Base-by-base conservation (phyloP, 2,888 invertebrate genomes). In the Bugulina stolonifera region DNA sequence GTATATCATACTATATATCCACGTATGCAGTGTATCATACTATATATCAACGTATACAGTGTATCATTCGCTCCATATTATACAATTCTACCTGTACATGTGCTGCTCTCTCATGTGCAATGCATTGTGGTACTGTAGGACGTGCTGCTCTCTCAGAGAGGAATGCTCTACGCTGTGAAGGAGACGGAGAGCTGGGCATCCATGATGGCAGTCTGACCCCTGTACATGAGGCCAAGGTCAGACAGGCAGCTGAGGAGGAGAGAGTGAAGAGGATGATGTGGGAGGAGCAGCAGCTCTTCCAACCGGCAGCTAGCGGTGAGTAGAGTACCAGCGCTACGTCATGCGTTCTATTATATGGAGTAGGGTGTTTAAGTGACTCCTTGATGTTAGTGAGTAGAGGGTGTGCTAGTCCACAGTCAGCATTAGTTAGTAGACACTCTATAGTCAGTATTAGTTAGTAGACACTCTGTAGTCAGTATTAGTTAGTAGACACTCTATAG, bases 161-260 rank as follows among this genome's bases (percentile, higher is more conserved):
- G n/a, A 64, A 64, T 32, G 32, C 64, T 1, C 18, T 64, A 32
- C 5, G 29, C 10, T 14, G 10, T 64, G 32, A 32, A 27, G 64
- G 18, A 3, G 64, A 34, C 18, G 25, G 27, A 32, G 32, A 2
- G 18, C 22, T 64, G 27, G 64, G 29, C 2, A 5, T 64, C 27
- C 64, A 64, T n/a, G 64, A 64, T 10, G 32, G 32, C 34, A 64
- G 29, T 10, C 64, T 64, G 29, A 64, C 32, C 5, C 64, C 64
- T 14, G 25, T 64, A 14, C 3, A 64, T 2, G 64, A 64, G 64
- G 64, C 64, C n/a, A 25, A 32, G 64, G 64, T 27, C 10, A 64
- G 64, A 32, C 64, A 64, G 27, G 64, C 64, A 14, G 64, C 64
- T 32, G 64, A 64, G 32, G 64, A 64, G 34, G 64, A 64, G 34